Evolutionary conservation across 1,140 invertebrate species (phyloP), one percentile per base, ranked within the genome.

Genomic region (Zaprionus ghesquierei): DNA sequence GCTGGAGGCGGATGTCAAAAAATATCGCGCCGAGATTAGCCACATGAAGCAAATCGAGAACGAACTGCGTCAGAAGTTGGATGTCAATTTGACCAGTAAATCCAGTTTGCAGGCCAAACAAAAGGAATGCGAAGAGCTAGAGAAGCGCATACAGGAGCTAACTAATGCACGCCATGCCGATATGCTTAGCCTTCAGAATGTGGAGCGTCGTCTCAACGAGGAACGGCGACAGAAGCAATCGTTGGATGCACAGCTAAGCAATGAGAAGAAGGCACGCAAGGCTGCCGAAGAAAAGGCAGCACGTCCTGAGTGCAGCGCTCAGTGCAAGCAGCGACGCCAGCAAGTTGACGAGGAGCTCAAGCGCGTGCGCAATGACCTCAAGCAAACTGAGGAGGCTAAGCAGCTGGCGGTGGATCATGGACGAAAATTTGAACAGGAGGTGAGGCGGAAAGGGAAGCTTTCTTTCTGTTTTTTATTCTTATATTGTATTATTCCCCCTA

Each of bases 141-240:
- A 92, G 46, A 92, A 92, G 63, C 89, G 96, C 92, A 90, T 97
- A 59, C 95, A 96, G 78, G 95, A 95, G 79, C 92, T 96, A 44
- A 94, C 95, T 33, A 94, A 94, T 64, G 94, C 94, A 41, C 94
- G 96, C 59, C 95, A 96, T 92, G 93, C 95, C 66, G 97, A 98
- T 81, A 96, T 97, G 92, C 95, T 96, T 77, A 94, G 94, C 51
- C 93, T 98, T 75, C 93, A 94, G 44, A 93, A 94, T 22, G 91
- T 97, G 70, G 97, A 99, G 92, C 95, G 96, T 74, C 94, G 96
- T 69, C 93, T 98, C 54, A 94, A 94, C 54, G 98, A 99, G 69
- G 98, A 98, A 92, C 93, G 96, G 29, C 95, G 97, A 79, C 93
- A 95, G 77, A 94, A 96, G 73, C 93, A 94, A 51, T 93, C 94